phyloP scores from a whole-genome alignment of 2,113 vertebrate species.

The Neogobius melanostomus region DNA sequence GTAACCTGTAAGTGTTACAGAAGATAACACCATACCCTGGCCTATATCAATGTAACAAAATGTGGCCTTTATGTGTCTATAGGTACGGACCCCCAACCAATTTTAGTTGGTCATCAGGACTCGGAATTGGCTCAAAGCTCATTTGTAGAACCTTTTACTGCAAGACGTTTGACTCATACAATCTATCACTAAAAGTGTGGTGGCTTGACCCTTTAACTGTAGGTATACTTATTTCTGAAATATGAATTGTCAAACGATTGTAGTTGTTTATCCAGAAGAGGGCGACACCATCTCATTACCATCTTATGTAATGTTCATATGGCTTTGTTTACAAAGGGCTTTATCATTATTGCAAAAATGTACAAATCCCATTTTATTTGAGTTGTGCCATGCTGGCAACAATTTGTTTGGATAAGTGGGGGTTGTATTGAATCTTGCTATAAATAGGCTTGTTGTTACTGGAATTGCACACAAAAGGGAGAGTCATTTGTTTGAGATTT shows the following conservation, averaged over 20 bases:
- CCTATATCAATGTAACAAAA: too few species aligned
- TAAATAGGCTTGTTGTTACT: conserved; percentile 6
- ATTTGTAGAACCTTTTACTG: too few species aligned
- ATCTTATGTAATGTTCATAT: neutral
- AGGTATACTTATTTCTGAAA: too few species aligned
- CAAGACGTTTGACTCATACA: too few species aligned
- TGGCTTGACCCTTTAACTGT: too few species aligned
- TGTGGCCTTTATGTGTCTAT: too few species aligned
- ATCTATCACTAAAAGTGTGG: too few species aligned
- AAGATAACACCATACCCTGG: too few species aligned
- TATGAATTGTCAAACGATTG: neutral
- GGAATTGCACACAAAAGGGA: conserved; percentile 15
- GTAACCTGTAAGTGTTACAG: too few species aligned
- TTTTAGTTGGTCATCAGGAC: too few species aligned
- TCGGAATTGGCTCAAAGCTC: too few species aligned
- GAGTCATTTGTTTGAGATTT: conserved; percentile 9
- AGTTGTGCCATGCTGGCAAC: neutral
- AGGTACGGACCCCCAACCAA: too few species aligned
- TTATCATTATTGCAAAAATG: neutral
- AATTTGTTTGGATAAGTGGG: conserved; percentile 4
- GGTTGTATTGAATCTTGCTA: conserved; percentile 18
- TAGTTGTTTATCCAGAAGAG: neutral
- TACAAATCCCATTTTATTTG: conserved; percentile 15
- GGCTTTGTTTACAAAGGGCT: neutral
- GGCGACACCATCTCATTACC: neutral